These are phyloP conservation scores for Odontomachus brunneus DNA, from an alignment of 1,140 invertebrate species.

Conservation along the genomic window DNA sequence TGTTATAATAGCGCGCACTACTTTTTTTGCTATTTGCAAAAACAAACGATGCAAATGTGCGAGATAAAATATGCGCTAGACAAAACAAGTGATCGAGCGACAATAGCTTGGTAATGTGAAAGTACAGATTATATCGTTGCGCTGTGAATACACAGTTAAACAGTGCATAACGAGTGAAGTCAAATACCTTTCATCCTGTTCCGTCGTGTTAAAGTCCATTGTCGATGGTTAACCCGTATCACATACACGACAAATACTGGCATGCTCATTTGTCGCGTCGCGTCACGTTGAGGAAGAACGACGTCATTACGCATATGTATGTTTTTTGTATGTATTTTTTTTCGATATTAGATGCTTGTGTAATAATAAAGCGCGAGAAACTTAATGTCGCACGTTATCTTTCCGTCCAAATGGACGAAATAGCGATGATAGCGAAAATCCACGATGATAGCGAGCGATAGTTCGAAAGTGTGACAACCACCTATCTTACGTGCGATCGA, in stretches of 20 bases:
- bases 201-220: conserved; percentile 41
- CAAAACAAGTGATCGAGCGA: not conserved
- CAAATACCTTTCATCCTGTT: conserved; percentile 43
- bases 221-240: conserved; percentile 38
- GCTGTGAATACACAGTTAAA: conserved; percentile 2
- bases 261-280: conserved; percentile 15
- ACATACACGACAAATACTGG: conserved; percentile 1
- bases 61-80: not conserved
- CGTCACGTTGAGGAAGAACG: not conserved
- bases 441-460: not conserved
- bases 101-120: not conserved
- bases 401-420: conserved; percentile 12
- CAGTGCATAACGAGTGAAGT: conserved; percentile 8
- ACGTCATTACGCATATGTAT: not conserved
- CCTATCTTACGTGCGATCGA: conserved; percentile 11
- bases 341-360: not conserved
- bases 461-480: not conserved
- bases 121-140: conserved; percentile 1
- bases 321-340: conserved; percentile 9
- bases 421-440: not conserved
- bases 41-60: not conserved
- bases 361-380: conserved; percentile 15
- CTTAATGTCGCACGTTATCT: not conserved
- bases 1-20: not conserved
- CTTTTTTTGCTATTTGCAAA: not conserved